Conservation (phyloP, 2,888 invertebrate species). For the Heliconius erato region DNA sequence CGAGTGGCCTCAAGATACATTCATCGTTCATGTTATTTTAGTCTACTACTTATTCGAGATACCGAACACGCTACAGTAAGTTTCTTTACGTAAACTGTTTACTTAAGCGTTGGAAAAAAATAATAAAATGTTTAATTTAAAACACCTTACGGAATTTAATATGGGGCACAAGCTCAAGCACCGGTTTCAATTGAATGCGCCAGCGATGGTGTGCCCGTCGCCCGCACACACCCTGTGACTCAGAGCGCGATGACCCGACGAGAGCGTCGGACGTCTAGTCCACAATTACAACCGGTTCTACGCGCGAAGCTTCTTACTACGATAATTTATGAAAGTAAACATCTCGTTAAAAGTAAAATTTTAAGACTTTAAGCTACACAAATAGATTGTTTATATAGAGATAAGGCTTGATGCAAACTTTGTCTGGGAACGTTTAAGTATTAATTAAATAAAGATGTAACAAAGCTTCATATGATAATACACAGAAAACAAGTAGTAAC, state of each 20-base stretch:
- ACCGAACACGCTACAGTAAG: background rate
- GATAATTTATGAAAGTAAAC: constrained; percentile 41
- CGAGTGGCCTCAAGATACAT: no score
- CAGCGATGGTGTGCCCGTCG: constrained; percentile 56
- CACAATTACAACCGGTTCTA: constrained; percentile 66
- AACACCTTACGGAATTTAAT: constrained; percentile 35
- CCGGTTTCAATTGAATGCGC: constrained; percentile 53
- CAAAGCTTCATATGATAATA: background rate
- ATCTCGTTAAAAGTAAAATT: constrained; percentile 19
- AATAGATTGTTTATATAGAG: constrained; percentile 4
- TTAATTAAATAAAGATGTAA: background rate
- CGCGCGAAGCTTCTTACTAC: constrained; percentile 53
- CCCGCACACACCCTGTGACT: constrained; percentile 60
- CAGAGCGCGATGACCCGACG: constrained; percentile 78
- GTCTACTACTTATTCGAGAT: background rate
- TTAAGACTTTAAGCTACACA: background rate
- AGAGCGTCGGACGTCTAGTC: constrained; percentile 62
- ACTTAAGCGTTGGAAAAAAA: constrained; percentile 14
- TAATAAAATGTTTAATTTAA: constrained; percentile 25
- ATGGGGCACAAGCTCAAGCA: constrained; percentile 38
- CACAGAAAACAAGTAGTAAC: background rate
- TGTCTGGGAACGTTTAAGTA: background rate
- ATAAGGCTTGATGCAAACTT: background rate
- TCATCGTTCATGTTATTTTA: background rate
- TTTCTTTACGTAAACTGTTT: constrained; percentile 7